Conservation (phyloP, 2,888 invertebrate genomes). For the Chydorus sphaericus region DNA sequence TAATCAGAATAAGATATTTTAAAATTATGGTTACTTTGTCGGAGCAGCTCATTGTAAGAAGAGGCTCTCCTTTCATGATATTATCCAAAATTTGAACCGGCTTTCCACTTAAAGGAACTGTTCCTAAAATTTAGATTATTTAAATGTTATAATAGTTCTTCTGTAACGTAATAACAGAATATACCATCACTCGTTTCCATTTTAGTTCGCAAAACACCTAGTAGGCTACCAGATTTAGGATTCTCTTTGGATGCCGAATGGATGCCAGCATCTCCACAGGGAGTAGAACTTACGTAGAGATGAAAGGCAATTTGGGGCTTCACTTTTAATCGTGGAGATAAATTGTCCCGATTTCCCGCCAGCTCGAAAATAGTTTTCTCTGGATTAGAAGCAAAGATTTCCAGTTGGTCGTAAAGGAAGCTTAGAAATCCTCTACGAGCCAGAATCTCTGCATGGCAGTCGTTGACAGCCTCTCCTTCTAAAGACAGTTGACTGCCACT, state of each 20-base stretch:
- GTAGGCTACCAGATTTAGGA: conserved; percentile 53
- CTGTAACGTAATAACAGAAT: conserved; percentile 43
- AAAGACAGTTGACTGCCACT: conserved; percentile 85
- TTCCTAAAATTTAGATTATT: background rate
- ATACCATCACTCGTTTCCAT: conserved; percentile 94
- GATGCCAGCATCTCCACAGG: conserved; percentile 79
- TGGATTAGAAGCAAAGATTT: conserved; percentile 40
- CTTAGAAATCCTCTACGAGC: conserved; percentile 52
- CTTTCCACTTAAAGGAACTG: background rate
- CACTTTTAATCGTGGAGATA: background rate
- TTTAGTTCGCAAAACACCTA: conserved; percentile 84
- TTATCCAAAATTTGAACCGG: conserved; percentile 32
- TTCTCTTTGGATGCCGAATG: conserved; percentile 19
- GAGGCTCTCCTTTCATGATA: conserved; percentile 56
- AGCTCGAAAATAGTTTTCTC: conserved; percentile 33
- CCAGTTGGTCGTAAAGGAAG: conserved; percentile 37
- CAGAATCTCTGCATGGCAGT: conserved; percentile 94
- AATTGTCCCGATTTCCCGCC: no score
- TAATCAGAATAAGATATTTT: no score
- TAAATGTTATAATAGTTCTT: conserved; percentile 25
- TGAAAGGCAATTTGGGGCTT: conserved; percentile 47
- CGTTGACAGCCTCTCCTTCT: conserved; percentile 72
- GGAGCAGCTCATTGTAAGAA: conserved; percentile 84
- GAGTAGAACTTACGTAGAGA: conserved; percentile 91
- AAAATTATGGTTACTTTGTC: no score